A percentile compares a stretch with the other conserved stretches of the same genome.
These are phyloP conservation scores for Hydrolagus colliei DNA, from an alignment of 2,797 vertebrate species.

Conservation along the genomic window DNA sequence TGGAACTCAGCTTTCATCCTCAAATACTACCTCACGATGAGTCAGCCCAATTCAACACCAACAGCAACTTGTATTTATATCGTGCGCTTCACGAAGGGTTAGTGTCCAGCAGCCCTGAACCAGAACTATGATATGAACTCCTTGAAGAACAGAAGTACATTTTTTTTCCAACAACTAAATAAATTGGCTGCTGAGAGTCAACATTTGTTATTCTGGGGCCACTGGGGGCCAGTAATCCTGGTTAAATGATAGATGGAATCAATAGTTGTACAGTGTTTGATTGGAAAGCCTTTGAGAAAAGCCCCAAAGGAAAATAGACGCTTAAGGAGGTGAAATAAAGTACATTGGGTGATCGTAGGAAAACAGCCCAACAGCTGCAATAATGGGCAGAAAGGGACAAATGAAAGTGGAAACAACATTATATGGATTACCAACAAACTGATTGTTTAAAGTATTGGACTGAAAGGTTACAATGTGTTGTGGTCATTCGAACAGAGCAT, in stretches of 20 bases:
- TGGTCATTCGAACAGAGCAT: no score
- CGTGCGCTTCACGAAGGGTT: no score
- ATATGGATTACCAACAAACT: not conserved
- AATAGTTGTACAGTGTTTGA: not conserved
- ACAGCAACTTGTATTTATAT: no score
- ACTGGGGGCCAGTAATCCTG: not conserved
- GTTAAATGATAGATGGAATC: constrained; percentile 13
- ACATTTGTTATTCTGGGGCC: not conserved
- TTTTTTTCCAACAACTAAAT: not conserved
- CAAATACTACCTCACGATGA: not conserved
- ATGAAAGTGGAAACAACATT: not conserved
- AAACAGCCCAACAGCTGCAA: not conserved
- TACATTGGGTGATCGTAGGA: not conserved
- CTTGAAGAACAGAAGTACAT: not conserved
- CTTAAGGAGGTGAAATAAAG: constrained; percentile 16
- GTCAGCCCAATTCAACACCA: not conserved
- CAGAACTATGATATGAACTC: not conserved
- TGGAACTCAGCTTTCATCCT: no score
- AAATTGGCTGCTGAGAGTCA: not conserved
- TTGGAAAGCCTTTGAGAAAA: constrained; percentile 1
- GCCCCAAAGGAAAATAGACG: not conserved
- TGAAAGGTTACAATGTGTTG: no score
- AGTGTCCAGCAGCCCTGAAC: no score
- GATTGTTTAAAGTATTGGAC: no score
- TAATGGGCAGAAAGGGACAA: not conserved